Evolutionary conservation across 2,888 invertebrate species (phyloP).

Genomic region (Chrysodeixis includens): DNA sequence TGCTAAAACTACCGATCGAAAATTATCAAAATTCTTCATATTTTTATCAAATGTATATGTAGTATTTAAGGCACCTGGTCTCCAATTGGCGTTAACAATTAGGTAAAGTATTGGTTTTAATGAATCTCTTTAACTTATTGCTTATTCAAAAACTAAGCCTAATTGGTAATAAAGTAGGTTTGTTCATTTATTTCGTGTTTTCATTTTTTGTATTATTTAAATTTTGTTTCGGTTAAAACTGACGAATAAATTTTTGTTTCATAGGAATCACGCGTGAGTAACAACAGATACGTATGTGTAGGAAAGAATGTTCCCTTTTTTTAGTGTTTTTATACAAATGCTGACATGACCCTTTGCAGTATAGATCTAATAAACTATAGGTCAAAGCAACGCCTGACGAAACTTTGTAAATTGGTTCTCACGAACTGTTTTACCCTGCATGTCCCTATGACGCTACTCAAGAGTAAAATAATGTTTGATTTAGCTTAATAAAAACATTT

Average conservation of each 20-base stretch:
- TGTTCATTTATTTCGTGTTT: constrained; percentile 56
- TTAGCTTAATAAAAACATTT: constrained; percentile 41
- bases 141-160: background rate
- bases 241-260: constrained; percentile 84
- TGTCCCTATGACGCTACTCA: constrained; percentile 63
- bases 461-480: constrained; percentile 47
- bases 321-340: constrained; percentile 72
- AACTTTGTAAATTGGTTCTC: constrained; percentile 42
- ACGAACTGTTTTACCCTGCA: constrained; percentile 74
- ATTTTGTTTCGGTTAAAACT: constrained; percentile 73
- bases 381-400: constrained; percentile 51
- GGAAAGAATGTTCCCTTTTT: constrained; percentile 78
- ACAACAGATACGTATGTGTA: constrained; percentile 78
- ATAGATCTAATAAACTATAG: constrained; percentile 60
- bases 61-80: constrained; percentile 18
- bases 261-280: constrained; percentile 90
- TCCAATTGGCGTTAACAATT: constrained; percentile 39
- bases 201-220: constrained; percentile 52
- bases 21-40: constrained; percentile 8
- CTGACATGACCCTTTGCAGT: constrained; percentile 59
- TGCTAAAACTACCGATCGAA: background rate
- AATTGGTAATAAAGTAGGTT: constrained; percentile 25
- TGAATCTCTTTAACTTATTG: background rate
- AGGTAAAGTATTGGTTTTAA: constrained; percentile 14
- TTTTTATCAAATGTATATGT: constrained; percentile 2